Percentiles rank a stretch among this genome's conserved stretches.
phyloP scores from a whole-genome alignment of 1,140 invertebrate genomes.

The Papilio glaucus region DNA sequence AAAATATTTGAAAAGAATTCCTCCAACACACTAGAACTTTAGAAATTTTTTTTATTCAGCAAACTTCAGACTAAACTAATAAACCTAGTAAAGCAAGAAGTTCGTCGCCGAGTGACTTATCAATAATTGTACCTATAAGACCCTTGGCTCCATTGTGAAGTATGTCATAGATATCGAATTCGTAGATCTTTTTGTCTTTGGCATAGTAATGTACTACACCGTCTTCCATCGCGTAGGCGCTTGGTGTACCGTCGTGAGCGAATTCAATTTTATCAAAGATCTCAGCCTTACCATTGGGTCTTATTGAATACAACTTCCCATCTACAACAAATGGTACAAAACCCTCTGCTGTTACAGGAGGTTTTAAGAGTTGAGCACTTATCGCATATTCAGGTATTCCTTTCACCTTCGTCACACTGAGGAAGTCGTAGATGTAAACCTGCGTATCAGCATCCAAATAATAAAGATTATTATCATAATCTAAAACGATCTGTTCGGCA shows the following conservation, averaged over 20 bases:
- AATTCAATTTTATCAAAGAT: conserved; percentile 44
- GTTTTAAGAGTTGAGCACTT: conserved; percentile 50
- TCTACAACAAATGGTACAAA: conserved; percentile 48
- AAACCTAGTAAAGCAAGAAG: not conserved
- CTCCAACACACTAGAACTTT: too few relatives aligned
- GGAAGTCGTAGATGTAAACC: conserved; percentile 47
- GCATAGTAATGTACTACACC: conserved; percentile 61
- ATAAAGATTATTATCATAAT: conserved; percentile 60
- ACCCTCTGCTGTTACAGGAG: conserved; percentile 41
- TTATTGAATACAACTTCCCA: conserved; percentile 47
- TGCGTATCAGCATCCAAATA: conserved; percentile 57
- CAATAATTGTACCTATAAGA: not conserved
- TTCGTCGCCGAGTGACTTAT: not conserved
- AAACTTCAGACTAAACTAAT: too few relatives aligned
- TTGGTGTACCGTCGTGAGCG: conserved; percentile 46
- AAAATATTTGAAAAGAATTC: too few relatives aligned
- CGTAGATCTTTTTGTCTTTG: conserved; percentile 66
- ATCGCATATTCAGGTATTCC: conserved; percentile 50
- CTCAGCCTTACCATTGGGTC: conserved; percentile 53
- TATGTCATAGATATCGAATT: conserved; percentile 52
- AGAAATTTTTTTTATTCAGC: too few relatives aligned
- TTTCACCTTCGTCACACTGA: conserved; percentile 51
- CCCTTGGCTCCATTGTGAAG: not conserved
- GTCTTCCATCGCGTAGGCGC: conserved; percentile 57
- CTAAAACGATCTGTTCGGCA: conserved; percentile 60